Evolutionary conservation across 2,797 vertebrate species (phyloP).

Genomic region (Epinephelus awoara): DNA sequence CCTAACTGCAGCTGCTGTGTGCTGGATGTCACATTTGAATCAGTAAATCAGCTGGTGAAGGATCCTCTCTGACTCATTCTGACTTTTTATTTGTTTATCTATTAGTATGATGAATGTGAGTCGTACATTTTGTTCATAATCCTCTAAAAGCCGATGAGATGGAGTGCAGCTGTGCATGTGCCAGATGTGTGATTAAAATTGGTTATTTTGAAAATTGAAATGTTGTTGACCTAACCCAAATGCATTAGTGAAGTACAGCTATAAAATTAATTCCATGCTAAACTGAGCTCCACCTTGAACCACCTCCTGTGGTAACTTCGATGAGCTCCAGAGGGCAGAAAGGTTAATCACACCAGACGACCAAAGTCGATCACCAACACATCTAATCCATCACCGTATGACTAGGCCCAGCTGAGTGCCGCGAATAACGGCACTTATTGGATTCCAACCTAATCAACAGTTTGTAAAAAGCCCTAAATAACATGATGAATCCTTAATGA

Average conservation of each 20-base stretch:
- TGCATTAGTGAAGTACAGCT: conserved; percentile 10
- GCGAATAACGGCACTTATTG: conserved; percentile 27
- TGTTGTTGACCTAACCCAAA: background rate
- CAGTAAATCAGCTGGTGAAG: conserved; percentile 25
- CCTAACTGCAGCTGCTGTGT: conserved; percentile 30
- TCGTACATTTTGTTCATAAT: conserved; percentile 41
- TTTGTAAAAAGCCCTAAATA: conserved; percentile 52
- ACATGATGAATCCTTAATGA: conserved; percentile 64
- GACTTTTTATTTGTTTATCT: conserved; percentile 21
- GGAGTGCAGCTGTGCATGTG: conserved; percentile 24
- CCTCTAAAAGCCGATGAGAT: conserved; percentile 39
- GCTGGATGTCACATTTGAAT: conserved; percentile 34
- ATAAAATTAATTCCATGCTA: background rate
- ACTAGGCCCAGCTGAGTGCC: conserved; percentile 39
- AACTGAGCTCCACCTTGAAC: conserved; percentile 28
- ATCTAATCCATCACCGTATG: conserved; percentile 41
- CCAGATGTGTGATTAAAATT: conserved; percentile 47
- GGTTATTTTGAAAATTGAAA: conserved; percentile 30
- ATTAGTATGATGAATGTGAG: conserved; percentile 46
- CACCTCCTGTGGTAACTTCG: background rate
- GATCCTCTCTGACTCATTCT: conserved; percentile 21
- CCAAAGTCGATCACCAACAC: conserved; percentile 10
- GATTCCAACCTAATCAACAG: conserved; percentile 59
- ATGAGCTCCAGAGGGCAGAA: conserved; percentile 12
- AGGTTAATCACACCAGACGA: conserved; percentile 5